phyloP scores from a whole-genome alignment of 2,113 vertebrate species.

The Crotalus tigris region DNA sequence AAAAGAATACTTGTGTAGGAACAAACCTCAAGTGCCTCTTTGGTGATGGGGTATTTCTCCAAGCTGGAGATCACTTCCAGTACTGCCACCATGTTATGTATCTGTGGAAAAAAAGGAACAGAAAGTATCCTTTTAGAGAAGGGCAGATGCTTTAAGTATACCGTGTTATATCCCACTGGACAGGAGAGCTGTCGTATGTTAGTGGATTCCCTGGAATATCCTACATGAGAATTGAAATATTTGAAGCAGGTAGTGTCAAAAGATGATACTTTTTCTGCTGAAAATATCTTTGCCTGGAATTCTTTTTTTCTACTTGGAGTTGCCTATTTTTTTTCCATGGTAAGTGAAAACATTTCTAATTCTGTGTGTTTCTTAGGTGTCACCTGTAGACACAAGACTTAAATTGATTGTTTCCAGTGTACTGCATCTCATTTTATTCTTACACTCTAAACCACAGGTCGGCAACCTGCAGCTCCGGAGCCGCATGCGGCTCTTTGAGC shows the following conservation, averaged over 20 bases:
- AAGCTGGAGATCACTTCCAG: conserved; percentile 94
- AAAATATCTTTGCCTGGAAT: background rate
- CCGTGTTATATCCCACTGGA: background rate
- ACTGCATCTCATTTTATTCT: background rate
- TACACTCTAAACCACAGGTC: background rate
- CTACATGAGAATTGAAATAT: background rate
- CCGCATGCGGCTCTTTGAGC: too few species aligned
- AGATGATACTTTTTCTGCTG: background rate
- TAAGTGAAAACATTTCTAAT: background rate
- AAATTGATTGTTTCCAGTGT: background rate
- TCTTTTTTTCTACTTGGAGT: background rate
- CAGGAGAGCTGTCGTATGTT: background rate
- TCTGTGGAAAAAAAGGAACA: conserved; percentile 71
- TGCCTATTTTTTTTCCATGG: background rate
- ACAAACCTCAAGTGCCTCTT: conserved; percentile 93
- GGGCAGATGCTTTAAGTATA: background rate
- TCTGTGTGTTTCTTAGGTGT: background rate
- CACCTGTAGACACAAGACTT: background rate
- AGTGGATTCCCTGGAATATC: background rate
- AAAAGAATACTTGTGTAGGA: background rate
- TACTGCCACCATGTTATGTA: conserved; percentile 94
- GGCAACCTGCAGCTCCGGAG: too few species aligned
- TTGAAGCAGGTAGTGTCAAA: background rate
- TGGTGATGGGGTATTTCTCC: conserved; percentile 98
- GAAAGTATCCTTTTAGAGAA: conserved; percentile 16